Evolutionary conservation across 2,888 invertebrate genomes (phyloP), one percentile per base, ranked within the genome.

Genomic region (Drosophila neonasuta): DNA sequence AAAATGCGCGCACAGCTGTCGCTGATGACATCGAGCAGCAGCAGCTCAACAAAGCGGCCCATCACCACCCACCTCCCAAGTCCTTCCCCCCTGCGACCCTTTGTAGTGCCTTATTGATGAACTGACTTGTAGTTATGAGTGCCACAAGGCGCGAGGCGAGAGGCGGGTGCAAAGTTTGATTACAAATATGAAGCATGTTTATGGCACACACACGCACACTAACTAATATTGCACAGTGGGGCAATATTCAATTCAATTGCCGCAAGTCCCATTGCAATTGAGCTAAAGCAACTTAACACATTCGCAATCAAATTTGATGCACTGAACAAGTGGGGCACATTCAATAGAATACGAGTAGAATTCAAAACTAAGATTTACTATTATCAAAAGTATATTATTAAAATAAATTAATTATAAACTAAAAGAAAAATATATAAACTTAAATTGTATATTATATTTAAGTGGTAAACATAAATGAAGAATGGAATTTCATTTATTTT

Each of bases 1-100:
- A 86, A 79, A 82, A 79, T 71, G 57, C 71, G 73, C 68, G 71
- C 68, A 69, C 86, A 86, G 88, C 82, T 86, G 86, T 70, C 77
- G 62, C 77, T 86, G 88, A 86, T 88, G 86, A 83, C 80, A 81
- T 70, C 74, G 64, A 66, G 61, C 45, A 65, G 61, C 45, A 71
- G 42, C 67, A 70, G 24, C 65, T 68, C 60, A 71, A 49, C 67
- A 62, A 62, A 60, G 36, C 45, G 24, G 45, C 8, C 34, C 45
- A 11, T 10, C 34, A 55, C 15, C 46, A 10, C 52, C 57, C 42
- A 56, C 51, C 32, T 34, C 42, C 36, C 36, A 32, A 4, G 4
- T 20, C 46, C 24, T 15, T 13, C 36, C 32, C 32, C 32, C 10
- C 32, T 32, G 9, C 8, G 32, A 32, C 11, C 36, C 5, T 36